phyloP scores from a whole-genome alignment of 2,113 vertebrate species.

The Aleadryas rufinucha region DNA sequence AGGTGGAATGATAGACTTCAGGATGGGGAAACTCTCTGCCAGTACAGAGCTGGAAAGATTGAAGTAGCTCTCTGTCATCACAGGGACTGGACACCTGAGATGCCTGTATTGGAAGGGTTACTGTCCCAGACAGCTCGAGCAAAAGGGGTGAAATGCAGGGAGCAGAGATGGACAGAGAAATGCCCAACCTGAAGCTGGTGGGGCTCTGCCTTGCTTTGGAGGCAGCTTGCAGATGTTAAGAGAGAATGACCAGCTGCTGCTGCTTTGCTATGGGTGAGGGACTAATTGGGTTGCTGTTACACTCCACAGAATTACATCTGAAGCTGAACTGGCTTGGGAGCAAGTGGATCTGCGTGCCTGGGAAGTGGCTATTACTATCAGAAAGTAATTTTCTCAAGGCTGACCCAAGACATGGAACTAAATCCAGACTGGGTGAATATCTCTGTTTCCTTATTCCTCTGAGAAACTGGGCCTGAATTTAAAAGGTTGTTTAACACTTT shows the following conservation, averaged over 20 bases:
- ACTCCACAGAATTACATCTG: neutral
- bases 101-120: neutral
- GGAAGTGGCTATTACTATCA: neutral
- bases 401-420: conserved; percentile 1
- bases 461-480: conserved; percentile 31
- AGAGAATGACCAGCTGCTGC: neutral
- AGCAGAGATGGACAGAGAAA: neutral
- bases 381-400: neutral
- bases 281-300: neutral
- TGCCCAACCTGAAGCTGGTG: neutral
- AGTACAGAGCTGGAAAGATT: neutral
- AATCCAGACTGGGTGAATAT: neutral
- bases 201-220: neutral
- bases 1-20: neutral
- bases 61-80: neutral
- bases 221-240: neutral
- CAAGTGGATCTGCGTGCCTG: neutral
- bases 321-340: neutral
- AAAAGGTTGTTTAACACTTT: conserved; percentile 53
- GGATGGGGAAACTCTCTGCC: neutral
- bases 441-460: conserved; percentile 31
- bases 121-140: neutral
- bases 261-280: neutral
- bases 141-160: neutral
- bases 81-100: neutral